Evolutionary conservation across 2,888 invertebrate species (phyloP), one percentile per base, ranked within the genome.

Genomic region (Synergus itoensis): DNA sequence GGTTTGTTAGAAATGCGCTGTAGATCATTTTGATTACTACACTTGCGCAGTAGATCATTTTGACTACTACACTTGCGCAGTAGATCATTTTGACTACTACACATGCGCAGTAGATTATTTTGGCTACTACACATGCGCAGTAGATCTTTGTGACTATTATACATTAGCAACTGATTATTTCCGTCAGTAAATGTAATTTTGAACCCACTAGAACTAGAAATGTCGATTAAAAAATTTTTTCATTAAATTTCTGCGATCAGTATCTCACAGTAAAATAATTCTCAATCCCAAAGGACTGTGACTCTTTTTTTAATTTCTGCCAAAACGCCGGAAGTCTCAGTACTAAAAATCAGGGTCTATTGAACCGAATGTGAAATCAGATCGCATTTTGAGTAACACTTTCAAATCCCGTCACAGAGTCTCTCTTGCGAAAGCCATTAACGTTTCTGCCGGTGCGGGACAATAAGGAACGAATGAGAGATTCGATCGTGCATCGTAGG

Each of bases 401-500:
- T 73, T 73, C 73, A 73, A 73, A 48, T 53, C 73, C 48, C 36
- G 73, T 53, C 73, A 57, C 21, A 43, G 67, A 36, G 36, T 53
- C 73, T 73, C 73, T 53, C 53, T 73, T 73, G 28, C 53, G 53
- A 73, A 73, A 73, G 73, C 53, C 53, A 73, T 73, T 73, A 73
- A 73, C 73, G 73, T 40, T 73, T 40, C 73, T 73, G 36, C 0
- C 73, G 36, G 73, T 36, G 53, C 36, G 11, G 73, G 73, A 73
- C 73, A 73, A 73, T 73, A 73, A 73, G 73, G 48, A 73, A 53
- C 36, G 48, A 73, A 53, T 53, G 53, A 73, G 40, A 57, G 53
- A 73, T 53, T 73, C 73, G 73, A 73, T 53, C 73, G 73, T 73
- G 73, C 73, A 73, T 73, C 53, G 48, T 73, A 73, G 73, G n/a